Conservation (phyloP, 2,113 vertebrate species). For the Cavia aperea region DNA sequence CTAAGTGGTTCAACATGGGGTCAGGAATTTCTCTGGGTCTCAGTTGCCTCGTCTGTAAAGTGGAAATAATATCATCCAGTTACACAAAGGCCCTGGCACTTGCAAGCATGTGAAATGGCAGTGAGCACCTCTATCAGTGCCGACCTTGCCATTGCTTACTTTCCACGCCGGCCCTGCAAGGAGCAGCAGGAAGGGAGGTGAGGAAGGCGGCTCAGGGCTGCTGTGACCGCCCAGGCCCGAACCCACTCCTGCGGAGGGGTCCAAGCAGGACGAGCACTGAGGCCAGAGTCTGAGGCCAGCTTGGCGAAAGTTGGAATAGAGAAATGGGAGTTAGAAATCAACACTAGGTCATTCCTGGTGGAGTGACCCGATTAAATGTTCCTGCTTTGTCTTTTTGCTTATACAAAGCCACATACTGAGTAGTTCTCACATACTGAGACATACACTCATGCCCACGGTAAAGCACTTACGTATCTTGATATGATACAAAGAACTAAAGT, state of each 20-base stretch:
- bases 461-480: neutral
- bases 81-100: neutral
- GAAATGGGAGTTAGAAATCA: neutral
- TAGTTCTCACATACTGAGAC: neutral
- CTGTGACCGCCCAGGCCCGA: neutral
- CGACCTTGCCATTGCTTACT: neutral
- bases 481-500: neutral
- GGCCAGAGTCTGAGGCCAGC: neutral
- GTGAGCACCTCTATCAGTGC: neutral
- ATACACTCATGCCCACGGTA: neutral
- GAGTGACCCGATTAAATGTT: neutral
- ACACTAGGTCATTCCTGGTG: neutral
- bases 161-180: neutral
- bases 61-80: neutral
- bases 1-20: neutral
- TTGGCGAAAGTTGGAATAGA: neutral
- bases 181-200: neutral
- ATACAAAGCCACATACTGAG: neutral
- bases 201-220: neutral
- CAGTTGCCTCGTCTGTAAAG: neutral
- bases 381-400: neutral
- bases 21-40: neutral
- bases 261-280: rapidly evolving
- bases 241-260: neutral
- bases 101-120: neutral